Conservation (phyloP, 2,888 invertebrate genomes). For the Slavum lentiscoides region DNA sequence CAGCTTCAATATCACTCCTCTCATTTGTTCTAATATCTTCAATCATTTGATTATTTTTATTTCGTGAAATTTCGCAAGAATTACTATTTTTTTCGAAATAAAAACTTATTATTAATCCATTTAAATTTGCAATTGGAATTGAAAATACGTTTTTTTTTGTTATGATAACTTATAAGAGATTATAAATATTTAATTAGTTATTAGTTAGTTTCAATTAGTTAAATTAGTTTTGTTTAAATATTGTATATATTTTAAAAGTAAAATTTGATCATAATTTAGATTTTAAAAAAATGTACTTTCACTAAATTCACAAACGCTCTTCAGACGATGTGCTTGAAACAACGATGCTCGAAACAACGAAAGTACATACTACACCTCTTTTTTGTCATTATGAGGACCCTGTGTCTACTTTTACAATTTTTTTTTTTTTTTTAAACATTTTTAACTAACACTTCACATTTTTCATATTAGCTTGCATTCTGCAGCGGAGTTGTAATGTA, state of each 20-base stretch:
- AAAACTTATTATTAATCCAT: too few relatives aligned
- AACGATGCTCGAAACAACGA: background rate
- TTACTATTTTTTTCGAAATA: too few relatives aligned
- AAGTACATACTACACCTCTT: background rate
- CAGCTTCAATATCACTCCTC: too few relatives aligned
- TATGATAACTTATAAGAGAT: too few relatives aligned
- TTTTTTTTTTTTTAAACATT: background rate
- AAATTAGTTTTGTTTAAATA: background rate
- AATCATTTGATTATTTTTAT: too few relatives aligned
- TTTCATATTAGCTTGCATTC: too few relatives aligned
- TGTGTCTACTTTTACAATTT: background rate
- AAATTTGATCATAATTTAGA: background rate
- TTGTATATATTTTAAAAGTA: background rate
- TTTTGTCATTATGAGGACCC: background rate
- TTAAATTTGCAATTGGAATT: too few relatives aligned
- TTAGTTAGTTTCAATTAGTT: too few relatives aligned
- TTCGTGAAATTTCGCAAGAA: too few relatives aligned
- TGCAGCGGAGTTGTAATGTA: background rate
- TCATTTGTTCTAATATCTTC: too few relatives aligned
- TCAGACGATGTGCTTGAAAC: background rate
- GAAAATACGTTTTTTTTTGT: too few relatives aligned
- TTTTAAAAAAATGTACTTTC: background rate
- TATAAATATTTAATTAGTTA: too few relatives aligned
- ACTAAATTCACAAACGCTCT: background rate
- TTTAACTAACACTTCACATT: background rate